Evolutionary conservation across 2,113 vertebrate species (phyloP).

Genomic region (Podarcis raffonei): DNA sequence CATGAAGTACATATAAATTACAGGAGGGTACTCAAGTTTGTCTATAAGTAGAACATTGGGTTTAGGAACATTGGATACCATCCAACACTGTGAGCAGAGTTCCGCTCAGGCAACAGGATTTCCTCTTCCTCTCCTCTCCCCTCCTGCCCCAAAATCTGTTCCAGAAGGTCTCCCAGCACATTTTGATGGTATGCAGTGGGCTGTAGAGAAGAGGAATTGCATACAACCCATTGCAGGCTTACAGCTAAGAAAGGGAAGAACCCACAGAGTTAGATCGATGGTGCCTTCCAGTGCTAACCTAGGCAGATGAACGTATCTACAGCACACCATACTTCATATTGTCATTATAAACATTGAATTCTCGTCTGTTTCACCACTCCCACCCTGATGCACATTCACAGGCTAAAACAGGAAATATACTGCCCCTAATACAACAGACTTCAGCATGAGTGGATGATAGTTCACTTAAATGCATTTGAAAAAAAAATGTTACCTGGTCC

Average conservation of each 20-base stretch:
- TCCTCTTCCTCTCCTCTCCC: no score
- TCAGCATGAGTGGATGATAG: neutral
- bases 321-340: neutral
- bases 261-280: no score
- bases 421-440: neutral
- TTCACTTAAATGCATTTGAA: neutral
- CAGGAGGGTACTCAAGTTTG: neutral
- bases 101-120: no score
- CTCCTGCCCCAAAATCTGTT: no score
- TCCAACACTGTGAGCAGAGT: no score
- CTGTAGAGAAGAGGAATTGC: no score
- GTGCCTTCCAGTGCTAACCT: neutral
- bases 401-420: neutral
- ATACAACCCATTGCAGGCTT: no score
- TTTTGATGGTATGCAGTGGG: no score
- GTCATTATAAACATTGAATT: neutral
- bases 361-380: neutral
- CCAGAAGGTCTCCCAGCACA: no score
- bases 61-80: neutral
- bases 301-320: neutral
- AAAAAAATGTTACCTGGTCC: conserved; percentile 84
- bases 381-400: neutral
- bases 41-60: neutral
- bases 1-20: no score
- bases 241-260: neutral